phyloP scores from a whole-genome alignment of 2,797 vertebrate species.

The Telmatherina bonti region DNA sequence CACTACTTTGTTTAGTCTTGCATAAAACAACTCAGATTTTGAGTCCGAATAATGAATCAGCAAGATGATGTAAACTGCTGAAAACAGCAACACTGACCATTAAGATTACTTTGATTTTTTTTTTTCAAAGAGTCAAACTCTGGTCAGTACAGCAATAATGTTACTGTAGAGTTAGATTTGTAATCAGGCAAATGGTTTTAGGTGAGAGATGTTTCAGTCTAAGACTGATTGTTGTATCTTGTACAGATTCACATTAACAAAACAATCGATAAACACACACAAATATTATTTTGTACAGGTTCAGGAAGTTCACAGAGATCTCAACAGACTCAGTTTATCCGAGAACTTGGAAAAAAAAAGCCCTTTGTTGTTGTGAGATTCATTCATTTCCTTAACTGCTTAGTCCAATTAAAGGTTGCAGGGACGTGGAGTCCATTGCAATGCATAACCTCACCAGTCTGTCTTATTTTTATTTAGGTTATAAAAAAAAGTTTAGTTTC shows the following conservation, averaged over 20 bases:
- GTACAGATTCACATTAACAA: background rate
- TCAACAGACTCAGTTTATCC: background rate
- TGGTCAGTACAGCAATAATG: background rate
- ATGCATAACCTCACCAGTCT: no score
- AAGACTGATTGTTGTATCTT: background rate
- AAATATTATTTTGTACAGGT: background rate
- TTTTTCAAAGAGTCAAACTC: background rate
- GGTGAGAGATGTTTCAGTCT: conserved; percentile 4
- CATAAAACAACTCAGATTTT: background rate
- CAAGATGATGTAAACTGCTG: background rate
- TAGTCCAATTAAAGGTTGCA: no score
- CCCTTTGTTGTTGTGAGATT: no score
- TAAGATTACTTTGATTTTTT: background rate
- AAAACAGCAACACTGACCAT: background rate
- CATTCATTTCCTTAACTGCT: no score
- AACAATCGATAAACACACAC: background rate
- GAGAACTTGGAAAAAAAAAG: background rate
- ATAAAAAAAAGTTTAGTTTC: background rate
- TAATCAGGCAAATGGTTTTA: background rate
- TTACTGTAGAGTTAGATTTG: conserved; percentile 10
- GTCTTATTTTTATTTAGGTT: background rate
- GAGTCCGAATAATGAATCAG: conserved; percentile 22
- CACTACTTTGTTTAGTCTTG: conserved; percentile 4
- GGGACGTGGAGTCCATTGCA: no score
- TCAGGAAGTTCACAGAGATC: conserved; percentile 2